Percentiles rank a stretch among this genome's conserved stretches.
phyloP scores from a whole-genome alignment of 2,888 invertebrate genomes.

The Lapara coniferarum region DNA sequence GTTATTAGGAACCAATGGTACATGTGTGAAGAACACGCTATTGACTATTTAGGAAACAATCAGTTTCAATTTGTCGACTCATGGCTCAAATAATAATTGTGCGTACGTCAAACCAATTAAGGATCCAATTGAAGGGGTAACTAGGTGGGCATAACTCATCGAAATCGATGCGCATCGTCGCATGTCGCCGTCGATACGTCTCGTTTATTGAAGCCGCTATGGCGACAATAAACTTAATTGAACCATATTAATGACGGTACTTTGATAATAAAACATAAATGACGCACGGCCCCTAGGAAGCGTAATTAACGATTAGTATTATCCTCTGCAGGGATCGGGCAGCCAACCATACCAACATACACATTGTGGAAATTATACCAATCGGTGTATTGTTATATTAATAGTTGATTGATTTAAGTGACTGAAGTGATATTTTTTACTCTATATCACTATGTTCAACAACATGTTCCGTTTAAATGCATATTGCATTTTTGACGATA shows the following conservation, averaged over 20 bases:
- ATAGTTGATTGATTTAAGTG: neutral
- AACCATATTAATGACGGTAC: conserved; percentile 73
- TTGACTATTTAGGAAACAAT: conserved; percentile 65
- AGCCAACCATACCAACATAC: neutral
- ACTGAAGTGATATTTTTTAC: neutral
- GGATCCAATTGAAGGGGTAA: conserved; percentile 81
- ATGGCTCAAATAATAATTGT: conserved; percentile 68
- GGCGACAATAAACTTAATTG: conserved; percentile 80
- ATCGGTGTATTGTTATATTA: neutral
- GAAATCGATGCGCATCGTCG: conserved; percentile 71
- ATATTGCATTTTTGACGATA: neutral
- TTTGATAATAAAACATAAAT: conserved; percentile 77
- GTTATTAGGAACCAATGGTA: conserved; percentile 2
- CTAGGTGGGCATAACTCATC: conserved; percentile 77
- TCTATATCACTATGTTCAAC: neutral
- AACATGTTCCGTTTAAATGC: neutral
- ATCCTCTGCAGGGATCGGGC: conserved; percentile 33
- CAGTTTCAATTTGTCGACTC: conserved; percentile 73
- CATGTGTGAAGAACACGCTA: conserved; percentile 47
- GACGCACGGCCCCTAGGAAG: conserved; percentile 60
- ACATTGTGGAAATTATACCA: neutral
- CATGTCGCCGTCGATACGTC: conserved; percentile 63
- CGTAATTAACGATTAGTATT: conserved; percentile 64
- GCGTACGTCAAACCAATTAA: conserved; percentile 80
- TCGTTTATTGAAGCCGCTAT: conserved; percentile 74